Conservation (phyloP, 2,888 invertebrate species). For the Leptarthrus brevirostris region DNA sequence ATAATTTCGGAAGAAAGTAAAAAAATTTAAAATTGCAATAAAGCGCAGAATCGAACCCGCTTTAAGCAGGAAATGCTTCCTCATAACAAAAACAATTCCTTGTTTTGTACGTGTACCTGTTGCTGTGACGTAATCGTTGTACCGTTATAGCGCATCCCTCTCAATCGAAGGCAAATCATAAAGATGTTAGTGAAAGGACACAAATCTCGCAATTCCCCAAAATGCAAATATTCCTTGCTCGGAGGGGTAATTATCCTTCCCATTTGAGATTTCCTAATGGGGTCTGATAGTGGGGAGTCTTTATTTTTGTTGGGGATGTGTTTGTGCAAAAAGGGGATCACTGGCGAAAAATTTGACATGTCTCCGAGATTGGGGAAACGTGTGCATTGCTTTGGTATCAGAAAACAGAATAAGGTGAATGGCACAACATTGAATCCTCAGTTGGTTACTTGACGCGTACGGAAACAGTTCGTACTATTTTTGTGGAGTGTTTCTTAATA, state of each 20-base stretch:
- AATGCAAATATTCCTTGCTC: constrained; percentile 2
- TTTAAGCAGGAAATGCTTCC: background rate
- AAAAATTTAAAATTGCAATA: background rate
- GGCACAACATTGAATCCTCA: constrained; percentile 59
- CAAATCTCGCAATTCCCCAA: background rate
- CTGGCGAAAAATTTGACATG: constrained; percentile 12
- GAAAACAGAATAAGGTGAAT: constrained; percentile 57
- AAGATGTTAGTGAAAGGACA: background rate
- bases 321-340: background rate
- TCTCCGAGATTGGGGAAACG: constrained; percentile 4
- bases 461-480: constrained; percentile 64
- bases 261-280: background rate
- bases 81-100: background rate
- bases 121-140: constrained; percentile 33
- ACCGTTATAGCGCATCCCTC: background rate
- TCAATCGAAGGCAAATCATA: background rate
- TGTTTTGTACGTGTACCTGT: constrained; percentile 29
- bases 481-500: background rate
- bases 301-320: background rate
- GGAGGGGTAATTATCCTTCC: constrained; percentile 20
- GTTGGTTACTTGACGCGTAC: constrained; percentile 67
- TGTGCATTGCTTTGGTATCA: constrained; percentile 46
- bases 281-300: background rate
- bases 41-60: constrained; percentile 14
- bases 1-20: background rate